Conservation (phyloP, 2,797 vertebrate species). For the Lycodopsis pacificus region DNA sequence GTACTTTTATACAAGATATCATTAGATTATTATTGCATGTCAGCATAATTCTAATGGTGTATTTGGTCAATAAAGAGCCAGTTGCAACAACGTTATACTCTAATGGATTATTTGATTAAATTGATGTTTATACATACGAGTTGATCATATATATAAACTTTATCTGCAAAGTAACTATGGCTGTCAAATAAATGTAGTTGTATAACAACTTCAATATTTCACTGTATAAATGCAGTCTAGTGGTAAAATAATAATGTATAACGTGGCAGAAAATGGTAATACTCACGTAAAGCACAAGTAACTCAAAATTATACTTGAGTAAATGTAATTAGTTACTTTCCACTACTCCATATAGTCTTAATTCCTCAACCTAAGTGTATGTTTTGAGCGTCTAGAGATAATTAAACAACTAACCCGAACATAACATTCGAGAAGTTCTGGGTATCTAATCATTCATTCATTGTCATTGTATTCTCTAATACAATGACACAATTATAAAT, state of each 20-base stretch:
- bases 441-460: too few species aligned
- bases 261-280: too few species aligned
- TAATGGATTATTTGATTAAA: not conserved
- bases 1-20: not conserved
- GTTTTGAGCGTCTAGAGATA: not conserved
- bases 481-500: not conserved
- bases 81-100: not conserved
- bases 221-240: not conserved
- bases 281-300: not conserved
- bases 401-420: not conserved
- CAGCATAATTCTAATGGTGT: not conserved
- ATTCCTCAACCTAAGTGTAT: not conserved
- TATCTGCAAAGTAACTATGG: not conserved
- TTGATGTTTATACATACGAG: not conserved
- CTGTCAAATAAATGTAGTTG: not conserved
- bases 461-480: too few species aligned
- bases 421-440: not conserved
- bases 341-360: not conserved
- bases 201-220: not conserved
- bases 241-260: not conserved
- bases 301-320: not conserved
- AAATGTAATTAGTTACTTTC: not conserved
- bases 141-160: not conserved
- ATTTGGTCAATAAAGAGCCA: too few species aligned
- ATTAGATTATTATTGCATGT: slow-evolving; percentile 1